These are phyloP conservation scores for Sandelia bainsii DNA, from an alignment of 2,797 vertebrate genomes.

Conservation along the genomic window DNA sequence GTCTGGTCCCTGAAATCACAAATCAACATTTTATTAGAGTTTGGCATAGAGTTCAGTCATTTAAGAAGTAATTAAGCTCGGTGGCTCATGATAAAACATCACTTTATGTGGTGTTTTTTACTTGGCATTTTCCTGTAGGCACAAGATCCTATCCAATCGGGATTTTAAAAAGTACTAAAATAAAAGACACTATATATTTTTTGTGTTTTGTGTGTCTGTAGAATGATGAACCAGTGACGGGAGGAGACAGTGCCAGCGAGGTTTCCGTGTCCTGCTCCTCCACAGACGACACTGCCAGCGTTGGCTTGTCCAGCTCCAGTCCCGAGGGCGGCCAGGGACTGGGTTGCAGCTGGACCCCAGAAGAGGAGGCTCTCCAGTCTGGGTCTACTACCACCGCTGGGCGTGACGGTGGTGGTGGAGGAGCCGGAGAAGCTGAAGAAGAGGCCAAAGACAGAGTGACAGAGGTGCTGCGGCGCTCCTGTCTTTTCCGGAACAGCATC, in stretches of 20 bases:
- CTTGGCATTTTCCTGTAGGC: neutral
- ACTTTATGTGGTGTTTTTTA: neutral
- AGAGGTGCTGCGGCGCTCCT: conserved; percentile 85
- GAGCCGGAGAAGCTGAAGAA: conserved; percentile 86
- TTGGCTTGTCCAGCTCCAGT: conserved; percentile 79
- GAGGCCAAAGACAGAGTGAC: conserved; percentile 93
- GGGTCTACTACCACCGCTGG: conserved; percentile 26
- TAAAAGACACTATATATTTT: neutral
- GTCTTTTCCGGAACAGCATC: conserved; percentile 81
- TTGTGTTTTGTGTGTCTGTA: conserved; percentile 28
- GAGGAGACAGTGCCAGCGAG: conserved; percentile 83
- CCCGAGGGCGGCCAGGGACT: conserved; percentile 71
- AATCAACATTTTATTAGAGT: conserved; percentile 23
- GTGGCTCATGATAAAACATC: conserved; percentile 6
- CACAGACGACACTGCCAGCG: conserved; percentile 86
- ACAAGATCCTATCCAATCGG: neutral
- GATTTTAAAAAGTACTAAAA: neutral
- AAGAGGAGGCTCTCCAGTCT: conserved; percentile 82
- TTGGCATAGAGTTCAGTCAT: conserved; percentile 2
- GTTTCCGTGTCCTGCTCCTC: conserved; percentile 89
- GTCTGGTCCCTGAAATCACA: conserved; percentile 21
- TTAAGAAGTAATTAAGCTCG: conserved; percentile 17
- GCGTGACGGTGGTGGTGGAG: conserved; percentile 64
- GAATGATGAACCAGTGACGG: conserved; percentile 76
- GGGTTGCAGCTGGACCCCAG: conserved; percentile 84